Percentiles rank a stretch among this genome's conserved stretches.
Evolutionary conservation across 2,113 vertebrate species (phyloP).

Genomic region (Neogale vison): DNA sequence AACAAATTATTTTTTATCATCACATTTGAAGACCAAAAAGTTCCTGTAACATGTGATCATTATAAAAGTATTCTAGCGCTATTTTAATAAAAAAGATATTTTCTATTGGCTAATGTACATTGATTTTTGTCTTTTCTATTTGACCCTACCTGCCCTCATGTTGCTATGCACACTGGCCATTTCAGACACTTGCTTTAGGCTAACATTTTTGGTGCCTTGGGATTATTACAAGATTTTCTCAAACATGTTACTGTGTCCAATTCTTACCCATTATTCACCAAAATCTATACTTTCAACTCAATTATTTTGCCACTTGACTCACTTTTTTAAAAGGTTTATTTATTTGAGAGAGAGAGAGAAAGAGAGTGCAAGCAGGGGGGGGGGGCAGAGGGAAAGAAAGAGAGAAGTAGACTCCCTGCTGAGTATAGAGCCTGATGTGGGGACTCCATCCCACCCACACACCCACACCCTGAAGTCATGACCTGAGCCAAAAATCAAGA

Average conservation of each 20-base stretch:
- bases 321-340: neutral
- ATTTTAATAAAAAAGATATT: neutral
- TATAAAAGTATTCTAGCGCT: neutral
- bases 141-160: neutral
- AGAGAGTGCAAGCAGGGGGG: neutral
- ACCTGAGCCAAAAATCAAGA: neutral
- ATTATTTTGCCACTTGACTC: neutral
- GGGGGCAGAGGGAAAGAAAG: neutral
- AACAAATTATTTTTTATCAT: neutral
- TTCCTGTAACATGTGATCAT: neutral
- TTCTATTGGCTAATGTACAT: neutral
- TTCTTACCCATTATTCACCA: neutral
- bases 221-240: neutral
- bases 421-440: neutral
- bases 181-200: neutral
- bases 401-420: neutral
- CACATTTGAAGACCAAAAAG: neutral
- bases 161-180: neutral
- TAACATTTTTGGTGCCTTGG: neutral
- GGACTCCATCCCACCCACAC: neutral
- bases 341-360: neutral
- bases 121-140: slow-evolving; percentile 1
- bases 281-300: slow-evolving; percentile 13
- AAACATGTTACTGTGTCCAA: neutral
- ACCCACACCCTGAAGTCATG: neutral